phyloP scores from a whole-genome alignment of 2,797 vertebrate genomes.

The Chaetophractus vellerosus region DNA sequence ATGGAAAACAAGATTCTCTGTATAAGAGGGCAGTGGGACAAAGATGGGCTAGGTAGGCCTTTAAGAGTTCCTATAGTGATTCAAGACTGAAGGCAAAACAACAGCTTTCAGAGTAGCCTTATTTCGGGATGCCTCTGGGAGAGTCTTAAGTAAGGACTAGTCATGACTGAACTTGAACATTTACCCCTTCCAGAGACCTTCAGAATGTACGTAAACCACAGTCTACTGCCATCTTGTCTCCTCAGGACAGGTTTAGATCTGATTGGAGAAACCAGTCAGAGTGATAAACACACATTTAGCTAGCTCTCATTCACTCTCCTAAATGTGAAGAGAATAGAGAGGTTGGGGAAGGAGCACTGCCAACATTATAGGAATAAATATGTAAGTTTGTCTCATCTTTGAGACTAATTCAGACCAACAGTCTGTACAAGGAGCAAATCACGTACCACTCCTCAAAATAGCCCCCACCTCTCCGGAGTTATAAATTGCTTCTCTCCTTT shows the following conservation, averaged over 20 bases:
- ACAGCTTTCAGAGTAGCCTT: not conserved
- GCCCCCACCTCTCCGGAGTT: not conserved
- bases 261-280: not conserved
- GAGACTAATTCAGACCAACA: rapidly evolving
- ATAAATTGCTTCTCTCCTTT: not conserved
- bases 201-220: not conserved
- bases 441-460: rapidly evolving
- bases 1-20: not conserved
- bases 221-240: not conserved
- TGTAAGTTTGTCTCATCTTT: rapidly evolving
- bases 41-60: not conserved
- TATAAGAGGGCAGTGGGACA: too few relatives aligned
- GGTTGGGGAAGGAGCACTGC: not conserved
- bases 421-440: rapidly evolving
- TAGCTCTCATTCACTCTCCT: not conserved
- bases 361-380: rapidly evolving
- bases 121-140: not conserved
- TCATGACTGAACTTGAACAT: not conserved
- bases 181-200: not conserved
- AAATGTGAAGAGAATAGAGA: not conserved
- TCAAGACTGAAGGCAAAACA: not conserved
- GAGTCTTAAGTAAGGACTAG: not conserved
- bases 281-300: not conserved
- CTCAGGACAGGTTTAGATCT: not conserved
- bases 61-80: not conserved